Base-by-base conservation (phyloP, 2,888 invertebrate species). In the Calameuta idolon region DNA sequence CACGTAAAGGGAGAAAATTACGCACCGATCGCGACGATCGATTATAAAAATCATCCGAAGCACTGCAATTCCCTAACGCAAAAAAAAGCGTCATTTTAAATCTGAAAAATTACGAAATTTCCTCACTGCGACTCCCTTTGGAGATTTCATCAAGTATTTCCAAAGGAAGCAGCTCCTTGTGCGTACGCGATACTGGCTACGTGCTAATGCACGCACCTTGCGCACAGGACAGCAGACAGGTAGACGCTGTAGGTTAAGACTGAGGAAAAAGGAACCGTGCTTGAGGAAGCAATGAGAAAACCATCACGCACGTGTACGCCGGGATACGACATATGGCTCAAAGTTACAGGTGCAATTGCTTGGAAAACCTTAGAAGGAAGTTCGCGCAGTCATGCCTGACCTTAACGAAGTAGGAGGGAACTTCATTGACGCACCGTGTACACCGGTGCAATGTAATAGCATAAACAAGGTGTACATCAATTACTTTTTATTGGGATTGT, bases 341-440 rank as follows among this genome's bases (percentile, higher is more conserved):
- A 83, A 84, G 73, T 76, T 82, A 77, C 87, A 87, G 86, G 87
- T 87, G 87, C 86, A 87, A 87, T 86, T 87, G 85, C 83, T 84
- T 79, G 84, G 86, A 86, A 87, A 86, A 86, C 83, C 82, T 83
- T 55, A 55, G 23, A 78, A 84, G 86, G 85, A 86, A 87, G 87
- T 84, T 76, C 76, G 77, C 79, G 78, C 83, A 77, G 77, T 78
- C 79, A 84, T 79, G 82, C 82, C 80, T 83, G 81, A 83, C 81
- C 80, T 30, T 35, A 33, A 75, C 33, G 37, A 33, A 71, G 40
- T 12, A 76, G 71, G 55, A 34, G 75, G 74, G 71, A 34, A 31
- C 31, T 55, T 23, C 40, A 40, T 40, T 23, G 40, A 4, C 40
- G 23, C 40, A 2, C 0, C 9, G 23, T 55, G 0, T 23, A 23